phyloP scores from a whole-genome alignment of 2,113 vertebrate genomes.

The Psammodynastes pulverulentus region DNA sequence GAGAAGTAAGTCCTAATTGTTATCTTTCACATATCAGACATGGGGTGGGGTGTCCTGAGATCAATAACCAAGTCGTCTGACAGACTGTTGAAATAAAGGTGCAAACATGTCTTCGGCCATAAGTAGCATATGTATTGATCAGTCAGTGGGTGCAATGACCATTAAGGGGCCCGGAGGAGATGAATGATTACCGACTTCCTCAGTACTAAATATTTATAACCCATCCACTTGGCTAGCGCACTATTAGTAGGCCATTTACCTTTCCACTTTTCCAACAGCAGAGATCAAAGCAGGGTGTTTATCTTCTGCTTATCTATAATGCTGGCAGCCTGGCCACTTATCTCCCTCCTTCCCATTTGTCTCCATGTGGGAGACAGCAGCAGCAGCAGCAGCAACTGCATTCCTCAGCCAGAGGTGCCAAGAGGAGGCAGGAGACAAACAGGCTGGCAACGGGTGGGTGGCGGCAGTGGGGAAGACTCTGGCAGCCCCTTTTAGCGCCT shows the following conservation, averaged over 20 bases:
- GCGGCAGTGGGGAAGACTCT: not conserved
- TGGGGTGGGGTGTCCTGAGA: not conserved
- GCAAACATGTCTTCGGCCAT: not conserved
- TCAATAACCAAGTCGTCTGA: not conserved
- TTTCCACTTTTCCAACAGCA: slow-evolving; percentile 57
- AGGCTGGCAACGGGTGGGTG: too few relatives aligned
- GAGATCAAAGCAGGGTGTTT: slow-evolving; percentile 65
- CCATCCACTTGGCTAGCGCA: slow-evolving; percentile 50
- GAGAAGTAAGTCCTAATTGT: not conserved
- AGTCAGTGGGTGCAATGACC: slow-evolving; percentile 28
- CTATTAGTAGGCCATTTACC: slow-evolving; percentile 58
- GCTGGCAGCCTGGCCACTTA: slow-evolving; percentile 64
- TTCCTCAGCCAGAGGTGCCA: not conserved
- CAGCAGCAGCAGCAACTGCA: slow-evolving; percentile 2
- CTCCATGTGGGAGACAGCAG: slow-evolving; percentile 25
- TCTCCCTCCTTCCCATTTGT: slow-evolving; percentile 57
- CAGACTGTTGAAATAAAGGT: not conserved
- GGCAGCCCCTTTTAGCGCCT: too few relatives aligned
- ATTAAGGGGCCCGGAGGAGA: slow-evolving; percentile 26
- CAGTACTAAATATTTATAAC: slow-evolving; percentile 64
- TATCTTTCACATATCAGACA: not conserved
- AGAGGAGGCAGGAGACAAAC: too few relatives aligned
- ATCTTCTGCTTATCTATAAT: slow-evolving; percentile 62
- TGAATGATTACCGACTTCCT: slow-evolving; percentile 52
- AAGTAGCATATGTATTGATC: not conserved